phyloP scores from a whole-genome alignment of 2,113 vertebrate genomes.

The Forbesichthys agassizii region DNA sequence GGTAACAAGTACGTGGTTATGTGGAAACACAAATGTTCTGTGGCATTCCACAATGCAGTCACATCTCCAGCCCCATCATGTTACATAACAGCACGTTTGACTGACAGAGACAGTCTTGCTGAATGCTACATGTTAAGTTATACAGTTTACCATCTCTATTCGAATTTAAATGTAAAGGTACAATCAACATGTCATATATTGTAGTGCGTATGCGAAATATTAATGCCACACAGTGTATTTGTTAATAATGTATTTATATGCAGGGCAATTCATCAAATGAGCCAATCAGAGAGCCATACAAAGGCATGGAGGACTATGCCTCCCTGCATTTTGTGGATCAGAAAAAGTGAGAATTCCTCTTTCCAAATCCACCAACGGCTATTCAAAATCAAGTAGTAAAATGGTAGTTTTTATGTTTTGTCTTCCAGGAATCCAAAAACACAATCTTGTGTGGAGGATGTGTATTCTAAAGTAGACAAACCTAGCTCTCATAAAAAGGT shows the following conservation, averaged over 20 bases:
- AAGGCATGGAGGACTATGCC: conserved; percentile 6
- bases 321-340: conserved; percentile 14
- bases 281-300: background rate
- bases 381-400: background rate
- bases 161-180: too few species aligned
- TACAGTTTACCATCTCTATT: too few species aligned
- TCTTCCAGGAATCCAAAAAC: background rate
- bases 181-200: too few species aligned
- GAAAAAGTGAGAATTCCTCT: background rate
- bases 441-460: background rate
- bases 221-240: too few species aligned
- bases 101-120: too few species aligned
- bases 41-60: too few species aligned
- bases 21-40: too few species aligned
- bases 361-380: background rate
- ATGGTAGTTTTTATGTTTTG: background rate
- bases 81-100: too few species aligned
- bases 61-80: too few species aligned
- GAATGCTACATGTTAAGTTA: too few species aligned
- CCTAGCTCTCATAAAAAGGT: conserved; percentile 4
- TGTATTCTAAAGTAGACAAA: conserved; percentile 11
- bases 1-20: background rate
- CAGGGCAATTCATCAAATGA: background rate
- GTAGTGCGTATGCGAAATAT: too few species aligned
- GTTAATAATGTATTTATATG: background rate